phyloP scores from a whole-genome alignment of 92 coral and sea anemone species.

The Bergia sp. region DNA sequence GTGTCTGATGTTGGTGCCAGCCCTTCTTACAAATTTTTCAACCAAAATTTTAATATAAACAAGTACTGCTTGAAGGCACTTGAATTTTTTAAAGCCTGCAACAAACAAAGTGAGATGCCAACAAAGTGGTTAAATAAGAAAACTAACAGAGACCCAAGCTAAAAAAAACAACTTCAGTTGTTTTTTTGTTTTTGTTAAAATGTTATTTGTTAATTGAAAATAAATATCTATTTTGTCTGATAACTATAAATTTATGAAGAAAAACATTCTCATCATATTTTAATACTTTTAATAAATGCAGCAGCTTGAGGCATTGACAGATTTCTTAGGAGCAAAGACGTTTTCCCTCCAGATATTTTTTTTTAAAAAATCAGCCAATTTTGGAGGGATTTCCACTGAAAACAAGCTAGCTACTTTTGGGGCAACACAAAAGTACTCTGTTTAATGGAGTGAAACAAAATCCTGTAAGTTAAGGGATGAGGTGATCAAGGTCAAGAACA shows the following conservation, averaged over 20 bases:
- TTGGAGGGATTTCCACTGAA: conserved; percentile 43
- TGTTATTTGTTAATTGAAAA: too few relatives aligned
- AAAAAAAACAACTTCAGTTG: too few relatives aligned
- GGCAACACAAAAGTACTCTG: conserved; percentile 41
- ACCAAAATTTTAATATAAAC: too few relatives aligned
- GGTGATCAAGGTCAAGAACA: not conserved
- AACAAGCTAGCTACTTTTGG: conserved; percentile 42
- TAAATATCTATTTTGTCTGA: not conserved
- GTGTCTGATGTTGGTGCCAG: too few relatives aligned
- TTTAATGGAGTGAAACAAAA: conserved; percentile 1
- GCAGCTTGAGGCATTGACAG: not conserved
- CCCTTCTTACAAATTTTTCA: too few relatives aligned
- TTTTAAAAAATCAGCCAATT: conserved; percentile 15
- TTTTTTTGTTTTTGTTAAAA: too few relatives aligned
- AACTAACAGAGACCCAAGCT: too few relatives aligned
- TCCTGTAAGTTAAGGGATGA: not conserved
- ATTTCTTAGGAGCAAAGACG: not conserved
- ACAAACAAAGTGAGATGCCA: too few relatives aligned
- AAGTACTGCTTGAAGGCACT: too few relatives aligned
- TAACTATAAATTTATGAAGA: not conserved
- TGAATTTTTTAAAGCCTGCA: too few relatives aligned
- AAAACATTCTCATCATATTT: not conserved
- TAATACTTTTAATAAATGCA: not conserved
- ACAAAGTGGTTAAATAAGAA: too few relatives aligned
- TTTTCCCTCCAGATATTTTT: conserved; percentile 5